phyloP scores from a whole-genome alignment of 2,888 invertebrate species.

The Syrphus vitripennis region DNA sequence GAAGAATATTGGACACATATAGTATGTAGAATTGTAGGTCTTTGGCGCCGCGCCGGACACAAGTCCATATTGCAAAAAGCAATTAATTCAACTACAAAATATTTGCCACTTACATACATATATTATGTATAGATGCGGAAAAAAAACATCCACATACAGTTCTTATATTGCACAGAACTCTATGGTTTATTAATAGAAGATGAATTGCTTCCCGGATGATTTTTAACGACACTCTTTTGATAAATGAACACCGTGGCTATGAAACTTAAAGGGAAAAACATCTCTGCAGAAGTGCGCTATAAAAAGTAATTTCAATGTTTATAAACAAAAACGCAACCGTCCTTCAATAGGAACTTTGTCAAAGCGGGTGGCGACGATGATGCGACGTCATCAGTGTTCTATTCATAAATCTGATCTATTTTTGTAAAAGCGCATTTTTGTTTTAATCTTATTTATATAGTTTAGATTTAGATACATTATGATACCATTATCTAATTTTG shows the following conservation, averaged over 20 bases:
- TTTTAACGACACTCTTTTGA: slow-evolving; percentile 5
- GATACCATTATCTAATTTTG: no score
- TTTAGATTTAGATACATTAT: no score
- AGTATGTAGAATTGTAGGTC: not conserved
- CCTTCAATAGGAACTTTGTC: not conserved
- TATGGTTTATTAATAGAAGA: slow-evolving; percentile 28
- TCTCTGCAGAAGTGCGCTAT: not conserved
- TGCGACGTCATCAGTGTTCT: slow-evolving; percentile 18
- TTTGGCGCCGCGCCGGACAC: slow-evolving; percentile 24
- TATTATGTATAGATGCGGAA: not conserved
- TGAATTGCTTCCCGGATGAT: slow-evolving; percentile 8
- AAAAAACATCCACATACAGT: not conserved
- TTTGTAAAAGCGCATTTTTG: slow-evolving; percentile 13
- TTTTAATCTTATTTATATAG: not conserved
- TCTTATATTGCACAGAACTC: not conserved
- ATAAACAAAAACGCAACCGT: slow-evolving; percentile 16
- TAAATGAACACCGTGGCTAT: not conserved
- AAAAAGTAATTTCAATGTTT: slow-evolving; percentile 20
- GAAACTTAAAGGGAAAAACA: not conserved
- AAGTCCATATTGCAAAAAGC: not conserved
- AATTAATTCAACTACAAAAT: not conserved
- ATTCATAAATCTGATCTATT: slow-evolving; percentile 19
- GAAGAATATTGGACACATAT: not conserved
- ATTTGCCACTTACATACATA: not conserved
- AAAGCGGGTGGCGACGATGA: not conserved